A percentile compares a stretch with the other conserved stretches of the same genome.
Evolutionary conservation across 2,888 invertebrate species (phyloP).

Genomic region (Timema podura): DNA sequence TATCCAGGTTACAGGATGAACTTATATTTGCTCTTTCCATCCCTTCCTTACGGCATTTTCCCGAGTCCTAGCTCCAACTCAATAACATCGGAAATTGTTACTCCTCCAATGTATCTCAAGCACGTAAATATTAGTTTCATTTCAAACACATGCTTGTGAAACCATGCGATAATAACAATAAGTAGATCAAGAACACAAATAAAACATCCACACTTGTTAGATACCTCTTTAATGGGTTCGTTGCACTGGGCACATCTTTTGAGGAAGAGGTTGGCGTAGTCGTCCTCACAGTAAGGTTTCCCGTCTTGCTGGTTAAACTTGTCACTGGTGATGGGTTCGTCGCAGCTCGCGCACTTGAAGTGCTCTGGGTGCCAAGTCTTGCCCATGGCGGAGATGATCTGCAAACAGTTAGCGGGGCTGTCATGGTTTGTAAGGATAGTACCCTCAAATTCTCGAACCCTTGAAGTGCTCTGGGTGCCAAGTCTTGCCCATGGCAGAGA

Average conservation of each 20-base stretch:
- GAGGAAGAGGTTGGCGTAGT: constrained; percentile 59
- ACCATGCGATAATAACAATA: too few species aligned
- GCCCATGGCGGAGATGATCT: constrained; percentile 58
- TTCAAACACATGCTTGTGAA: too few species aligned
- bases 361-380: constrained; percentile 61
- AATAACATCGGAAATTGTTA: too few species aligned
- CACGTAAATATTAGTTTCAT: too few species aligned
- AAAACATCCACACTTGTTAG: constrained; percentile 30
- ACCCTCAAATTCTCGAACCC: too few species aligned
- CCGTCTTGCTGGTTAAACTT: constrained; percentile 59
- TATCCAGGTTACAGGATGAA: too few species aligned
- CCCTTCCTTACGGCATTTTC: too few species aligned
- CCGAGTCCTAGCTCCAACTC: too few species aligned
- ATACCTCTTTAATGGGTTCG: constrained; percentile 58
- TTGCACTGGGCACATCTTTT: constrained; percentile 59
- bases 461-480: constrained; percentile 61
- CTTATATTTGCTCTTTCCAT: too few species aligned
- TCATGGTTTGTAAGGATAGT: too few species aligned
- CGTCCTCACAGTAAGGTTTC: constrained; percentile 58
- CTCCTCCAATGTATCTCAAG: too few species aligned
- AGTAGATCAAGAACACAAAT: too few species aligned
- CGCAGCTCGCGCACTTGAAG: constrained; percentile 57
- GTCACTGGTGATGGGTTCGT: constrained; percentile 54
- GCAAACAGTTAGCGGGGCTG: constrained; percentile 19
- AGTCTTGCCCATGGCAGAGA: constrained; percentile 56